These are phyloP conservation scores for Volucella inanis DNA, from an alignment of 2,888 invertebrate species.

Conservation along the genomic window DNA sequence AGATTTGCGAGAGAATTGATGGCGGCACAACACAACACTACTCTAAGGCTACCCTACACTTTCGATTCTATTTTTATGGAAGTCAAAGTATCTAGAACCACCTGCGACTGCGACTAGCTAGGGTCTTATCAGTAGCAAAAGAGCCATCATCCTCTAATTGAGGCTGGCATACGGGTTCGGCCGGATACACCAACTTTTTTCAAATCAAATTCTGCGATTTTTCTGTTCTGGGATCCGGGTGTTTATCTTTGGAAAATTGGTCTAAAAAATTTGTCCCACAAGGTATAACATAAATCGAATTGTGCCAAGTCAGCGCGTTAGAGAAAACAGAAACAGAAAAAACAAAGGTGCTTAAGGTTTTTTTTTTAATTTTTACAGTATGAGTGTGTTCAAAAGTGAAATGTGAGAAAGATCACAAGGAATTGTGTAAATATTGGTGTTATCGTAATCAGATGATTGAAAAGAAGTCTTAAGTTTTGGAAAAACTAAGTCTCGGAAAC, in stretches of 20 bases:
- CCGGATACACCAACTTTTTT: not conserved
- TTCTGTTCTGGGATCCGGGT: not conserved
- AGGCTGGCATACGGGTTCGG: slow-evolving; percentile 23
- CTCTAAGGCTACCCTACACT: slow-evolving; percentile 7
- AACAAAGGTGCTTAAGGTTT: not conserved
- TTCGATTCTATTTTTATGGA: slow-evolving; percentile 42
- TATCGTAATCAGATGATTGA: no score
- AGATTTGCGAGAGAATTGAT: no score
- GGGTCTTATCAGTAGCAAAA: slow-evolving; percentile 59
- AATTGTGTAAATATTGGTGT: not conserved
- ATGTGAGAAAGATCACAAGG: not conserved
- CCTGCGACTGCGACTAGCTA: slow-evolving; percentile 54
- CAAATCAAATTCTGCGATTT: not conserved
- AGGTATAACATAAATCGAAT: no score
- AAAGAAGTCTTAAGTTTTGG: no score
- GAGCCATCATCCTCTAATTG: slow-evolving; percentile 34
- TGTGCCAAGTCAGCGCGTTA: not conserved
- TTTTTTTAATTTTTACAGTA: not conserved
- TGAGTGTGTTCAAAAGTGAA: slow-evolving; percentile 5
- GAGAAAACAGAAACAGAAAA: not conserved
- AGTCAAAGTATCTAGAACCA: slow-evolving; percentile 50
- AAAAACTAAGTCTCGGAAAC: no score
- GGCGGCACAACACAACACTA: not conserved
- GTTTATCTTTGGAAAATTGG: slow-evolving; percentile 23
- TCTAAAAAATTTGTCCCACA: no score